These are phyloP conservation scores for Dreissena rostriformis DNA, from an alignment of 1,140 invertebrate genomes.

Conservation along the genomic window DNA sequence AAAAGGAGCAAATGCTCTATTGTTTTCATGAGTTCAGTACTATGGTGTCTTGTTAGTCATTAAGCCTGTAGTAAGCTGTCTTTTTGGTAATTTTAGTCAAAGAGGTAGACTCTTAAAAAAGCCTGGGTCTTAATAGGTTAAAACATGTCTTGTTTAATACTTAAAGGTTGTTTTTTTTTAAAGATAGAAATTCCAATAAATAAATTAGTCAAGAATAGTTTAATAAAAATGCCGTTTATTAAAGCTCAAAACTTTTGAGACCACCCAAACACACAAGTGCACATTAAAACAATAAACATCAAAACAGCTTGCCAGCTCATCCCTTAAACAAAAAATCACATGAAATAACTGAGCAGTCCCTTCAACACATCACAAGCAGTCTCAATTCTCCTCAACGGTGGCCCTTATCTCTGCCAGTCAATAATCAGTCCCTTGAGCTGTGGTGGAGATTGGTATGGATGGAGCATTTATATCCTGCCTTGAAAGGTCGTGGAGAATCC, in stretches of 20 bases:
- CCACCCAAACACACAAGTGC: slow-evolving; percentile 38
- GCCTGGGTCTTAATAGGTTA: no score
- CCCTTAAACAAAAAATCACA: slow-evolving; percentile 41
- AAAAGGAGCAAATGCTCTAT: no score
- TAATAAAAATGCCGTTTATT: slow-evolving; percentile 40
- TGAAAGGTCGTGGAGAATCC: slow-evolving; percentile 20
- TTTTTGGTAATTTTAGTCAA: no score
- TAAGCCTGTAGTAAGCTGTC: no score
- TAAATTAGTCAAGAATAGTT: slow-evolving; percentile 39
- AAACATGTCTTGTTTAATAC: no score
- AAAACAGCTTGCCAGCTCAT: slow-evolving; percentile 40
- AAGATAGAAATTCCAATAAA: not conserved
- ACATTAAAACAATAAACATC: slow-evolving; percentile 35
- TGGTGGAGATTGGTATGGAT: slow-evolving; percentile 30
- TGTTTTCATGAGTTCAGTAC: no score
- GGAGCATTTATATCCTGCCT: slow-evolving; percentile 27
- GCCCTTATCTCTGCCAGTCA: slow-evolving; percentile 36
- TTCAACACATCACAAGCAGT: slow-evolving; percentile 42
- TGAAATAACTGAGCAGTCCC: slow-evolving; percentile 37
- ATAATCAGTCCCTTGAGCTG: slow-evolving; percentile 38
- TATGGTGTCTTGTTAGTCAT: no score
- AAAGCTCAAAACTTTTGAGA: slow-evolving; percentile 38
- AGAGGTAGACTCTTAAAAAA: no score
- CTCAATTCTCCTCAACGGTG: slow-evolving; percentile 27
- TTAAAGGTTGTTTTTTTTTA: no score